A percentile compares a stretch with the other conserved stretches of the same genome.
These are phyloP conservation scores for Macquaria ambigua DNA, from an alignment of 2,113 vertebrate genomes.

Conservation along the genomic window DNA sequence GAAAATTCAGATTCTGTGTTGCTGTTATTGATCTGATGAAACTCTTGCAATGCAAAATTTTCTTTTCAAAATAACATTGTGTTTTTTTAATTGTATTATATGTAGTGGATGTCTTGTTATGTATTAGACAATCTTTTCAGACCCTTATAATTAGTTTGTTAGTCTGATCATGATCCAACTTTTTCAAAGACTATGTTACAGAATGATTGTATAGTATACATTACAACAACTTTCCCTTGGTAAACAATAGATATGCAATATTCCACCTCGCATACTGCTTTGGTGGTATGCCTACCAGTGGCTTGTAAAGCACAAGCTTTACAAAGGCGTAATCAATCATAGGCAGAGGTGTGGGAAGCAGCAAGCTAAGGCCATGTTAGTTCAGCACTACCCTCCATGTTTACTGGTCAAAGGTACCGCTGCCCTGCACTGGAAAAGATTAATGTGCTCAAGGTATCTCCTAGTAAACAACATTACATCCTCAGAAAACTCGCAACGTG, in stretches of 20 bases:
- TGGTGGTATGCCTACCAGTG: neutral
- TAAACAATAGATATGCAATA: neutral
- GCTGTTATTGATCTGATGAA: neutral
- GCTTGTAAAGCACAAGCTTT: constrained; percentile 34
- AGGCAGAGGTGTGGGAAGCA: constrained; percentile 46
- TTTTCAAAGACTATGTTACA: neutral
- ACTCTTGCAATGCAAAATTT: too few relatives aligned
- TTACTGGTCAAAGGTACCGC: constrained; percentile 66
- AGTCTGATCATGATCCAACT: neutral
- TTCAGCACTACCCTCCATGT: constrained; percentile 60
- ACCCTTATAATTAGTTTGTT: neutral
- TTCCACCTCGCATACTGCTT: neutral
- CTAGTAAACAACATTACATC: constrained; percentile 66
- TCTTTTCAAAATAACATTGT: neutral
- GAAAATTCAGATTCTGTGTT: neutral
- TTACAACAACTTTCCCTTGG: neutral
- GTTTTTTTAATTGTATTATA: neutral
- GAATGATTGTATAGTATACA: neutral
- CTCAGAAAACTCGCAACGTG: constrained; percentile 42
- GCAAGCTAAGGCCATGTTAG: constrained; percentile 60
- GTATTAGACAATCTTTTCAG: neutral
- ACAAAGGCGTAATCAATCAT: constrained; percentile 68
- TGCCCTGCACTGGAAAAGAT: constrained; percentile 65
- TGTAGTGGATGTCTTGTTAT: neutral
- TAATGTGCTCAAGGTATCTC: constrained; percentile 67